These are phyloP conservation scores for Frankliniella fusca DNA, from an alignment of 2,888 invertebrate species.

Conservation along the genomic window DNA sequence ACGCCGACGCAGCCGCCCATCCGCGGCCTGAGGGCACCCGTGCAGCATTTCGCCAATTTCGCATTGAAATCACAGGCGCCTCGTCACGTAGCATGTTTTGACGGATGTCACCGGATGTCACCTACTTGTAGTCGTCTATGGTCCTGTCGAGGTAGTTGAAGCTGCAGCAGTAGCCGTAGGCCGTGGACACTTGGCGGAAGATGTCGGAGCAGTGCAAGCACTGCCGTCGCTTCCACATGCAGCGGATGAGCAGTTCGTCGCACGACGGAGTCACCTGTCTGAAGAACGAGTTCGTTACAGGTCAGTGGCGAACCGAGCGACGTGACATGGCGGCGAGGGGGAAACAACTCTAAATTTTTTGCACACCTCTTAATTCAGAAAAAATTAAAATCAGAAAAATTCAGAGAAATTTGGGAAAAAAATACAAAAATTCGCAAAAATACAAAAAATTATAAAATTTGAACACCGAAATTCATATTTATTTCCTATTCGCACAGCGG, in stretches of 20 bases:
- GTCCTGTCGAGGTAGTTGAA: conserved; percentile 54
- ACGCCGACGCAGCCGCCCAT: neutral
- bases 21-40: neutral
- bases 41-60: neutral
- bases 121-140: neutral
- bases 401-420: no score
- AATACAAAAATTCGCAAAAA: no score
- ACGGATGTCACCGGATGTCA: neutral
- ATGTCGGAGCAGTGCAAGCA: conserved; percentile 49
- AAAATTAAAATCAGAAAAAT: no score
- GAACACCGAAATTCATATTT: no score
- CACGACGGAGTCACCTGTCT: conserved; percentile 55
- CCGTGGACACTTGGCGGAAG: conserved; percentile 51
- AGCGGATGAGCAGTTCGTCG: conserved; percentile 51
- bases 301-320: no score
- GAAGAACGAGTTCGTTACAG: no score
- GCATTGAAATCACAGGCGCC: neutral
- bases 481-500: no score
- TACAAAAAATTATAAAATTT: no score
- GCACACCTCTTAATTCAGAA: no score
- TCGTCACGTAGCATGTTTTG: neutral
- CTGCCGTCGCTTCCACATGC: conserved; percentile 55
- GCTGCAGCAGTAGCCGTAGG: conserved; percentile 58
- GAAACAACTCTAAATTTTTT: no score
- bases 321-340: no score